These are phyloP conservation scores for Pseudomyrmex cubaensis DNA, from an alignment of 1,140 invertebrate species.

Conservation along the genomic window DNA sequence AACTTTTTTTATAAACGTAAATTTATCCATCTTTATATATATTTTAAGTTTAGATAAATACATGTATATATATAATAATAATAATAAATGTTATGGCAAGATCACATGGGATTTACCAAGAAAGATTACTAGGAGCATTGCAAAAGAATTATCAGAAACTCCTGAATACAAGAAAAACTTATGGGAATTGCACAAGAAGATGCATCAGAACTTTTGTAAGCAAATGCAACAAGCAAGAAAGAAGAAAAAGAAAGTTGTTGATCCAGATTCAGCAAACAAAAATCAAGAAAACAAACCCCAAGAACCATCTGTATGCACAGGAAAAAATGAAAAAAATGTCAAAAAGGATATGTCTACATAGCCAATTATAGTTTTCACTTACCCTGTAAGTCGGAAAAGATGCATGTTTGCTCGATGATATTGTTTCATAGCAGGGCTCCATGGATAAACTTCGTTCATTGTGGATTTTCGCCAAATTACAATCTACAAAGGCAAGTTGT, in stretches of 20 bases:
- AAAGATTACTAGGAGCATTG: slow-evolving; percentile 71
- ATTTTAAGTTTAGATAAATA: neutral
- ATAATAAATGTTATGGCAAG: slow-evolving; percentile 60
- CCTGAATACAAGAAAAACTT: slow-evolving; percentile 62
- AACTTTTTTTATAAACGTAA: slow-evolving; percentile 1
- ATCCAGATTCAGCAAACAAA: slow-evolving; percentile 23
- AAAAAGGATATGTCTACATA: neutral
- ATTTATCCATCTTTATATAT: slow-evolving; percentile 20
- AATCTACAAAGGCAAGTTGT: slow-evolving; percentile 80
- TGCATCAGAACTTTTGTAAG: slow-evolving; percentile 49
- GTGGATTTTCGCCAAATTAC: slow-evolving; percentile 92
- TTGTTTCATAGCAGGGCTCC: slow-evolving; percentile 92
- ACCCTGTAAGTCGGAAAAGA: slow-evolving; percentile 88
- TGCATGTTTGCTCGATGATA: slow-evolving; percentile 93
- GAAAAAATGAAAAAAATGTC: neutral
- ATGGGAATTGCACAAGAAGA: slow-evolving; percentile 65
- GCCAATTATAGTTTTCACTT: slow-evolving; percentile 39
- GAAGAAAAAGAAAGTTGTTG: neutral
- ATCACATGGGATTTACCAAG: slow-evolving; percentile 76
- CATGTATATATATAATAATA: neutral
- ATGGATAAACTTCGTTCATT: slow-evolving; percentile 93
- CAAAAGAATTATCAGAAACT: slow-evolving; percentile 70
- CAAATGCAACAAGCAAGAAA: slow-evolving; percentile 1
- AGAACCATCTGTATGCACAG: neutral
- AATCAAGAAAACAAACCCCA: slow-evolving; percentile 9